Base-by-base conservation (phyloP, 2,113 vertebrate genomes). In the Vidua chalybeata region DNA sequence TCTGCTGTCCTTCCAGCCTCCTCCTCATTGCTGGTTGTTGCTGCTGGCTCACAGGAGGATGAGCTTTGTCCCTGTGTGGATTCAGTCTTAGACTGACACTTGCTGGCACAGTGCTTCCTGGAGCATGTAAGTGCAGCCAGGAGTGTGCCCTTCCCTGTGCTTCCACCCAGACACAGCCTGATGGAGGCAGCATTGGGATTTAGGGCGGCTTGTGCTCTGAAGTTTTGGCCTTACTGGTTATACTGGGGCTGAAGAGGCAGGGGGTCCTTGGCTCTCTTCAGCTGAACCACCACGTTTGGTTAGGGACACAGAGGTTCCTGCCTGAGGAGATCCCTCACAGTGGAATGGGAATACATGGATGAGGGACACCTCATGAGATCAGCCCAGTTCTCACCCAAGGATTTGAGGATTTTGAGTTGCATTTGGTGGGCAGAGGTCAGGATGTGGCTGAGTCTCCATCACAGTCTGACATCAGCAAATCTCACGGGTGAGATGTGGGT, bases 241-340 rank as follows among this genome's bases (percentile, higher is more conserved):
- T 67, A 27, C 63, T 84, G 39, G 51, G 28, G 28, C 54, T 51
- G 16, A 11, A 22, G 72, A 74, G 43, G 11, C 7, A 10, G n/a
- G 48, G 33, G 31, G 30, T 45, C 27, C 19, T 73, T n/a, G 46
- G 33, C 31, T 58, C 58, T 81, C 3, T 46, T 51, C 28, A 13
- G 33, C 56, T 52, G 54, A 49, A 20, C 35, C 45, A 9, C 66
- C n/a, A 0, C 0, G 0, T 37, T 66, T 46, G 28, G 3, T 4
- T 12, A 11, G 58, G 56, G 31, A 5, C 55, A 2, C 19, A 45
- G 37, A 39, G 52, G 3, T 41, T 67, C 37, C 21, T 74, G 45
- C 33, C 21, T 26, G 61, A 71, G 76, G 68, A 48, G 17, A 41
- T 31, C 49, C 37, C 41, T 94, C 6, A 1, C 56, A 8, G 8